A percentile compares a stretch with the other conserved stretches of the same genome.
These are phyloP conservation scores for Lasioglossum albipes DNA, from an alignment of 1,140 invertebrate genomes.

Conservation along the genomic window DNA sequence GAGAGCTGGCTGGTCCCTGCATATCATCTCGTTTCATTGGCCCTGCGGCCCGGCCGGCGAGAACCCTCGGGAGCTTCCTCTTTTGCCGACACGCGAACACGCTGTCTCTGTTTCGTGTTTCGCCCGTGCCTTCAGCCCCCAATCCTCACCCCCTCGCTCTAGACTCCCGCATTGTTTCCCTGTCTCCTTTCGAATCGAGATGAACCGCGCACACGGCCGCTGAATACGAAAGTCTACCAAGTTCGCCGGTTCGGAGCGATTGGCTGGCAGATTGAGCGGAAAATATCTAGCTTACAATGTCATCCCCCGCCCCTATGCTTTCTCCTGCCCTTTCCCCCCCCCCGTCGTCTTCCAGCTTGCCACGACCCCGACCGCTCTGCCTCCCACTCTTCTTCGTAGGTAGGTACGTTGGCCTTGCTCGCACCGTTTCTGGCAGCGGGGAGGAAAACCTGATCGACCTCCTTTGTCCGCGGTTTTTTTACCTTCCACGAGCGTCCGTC, in stretches of 20 bases:
- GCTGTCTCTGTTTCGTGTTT: neutral
- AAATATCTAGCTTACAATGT: constrained; percentile 66
- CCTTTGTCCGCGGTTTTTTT: constrained; percentile 59
- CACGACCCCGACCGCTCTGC: neutral
- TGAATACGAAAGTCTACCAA: constrained; percentile 58
- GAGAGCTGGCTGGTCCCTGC: neutral
- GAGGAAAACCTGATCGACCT: constrained; percentile 53
- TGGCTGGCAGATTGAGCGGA: constrained; percentile 63
- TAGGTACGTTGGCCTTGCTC: neutral
- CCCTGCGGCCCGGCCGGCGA: neutral
- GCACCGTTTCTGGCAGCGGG: neutral
- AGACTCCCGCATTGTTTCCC: constrained; percentile 1
- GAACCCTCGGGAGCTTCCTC: neutral
- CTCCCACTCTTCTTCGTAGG: too few relatives aligned
- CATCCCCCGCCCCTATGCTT: constrained; percentile 9
- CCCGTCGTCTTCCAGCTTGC: neutral
- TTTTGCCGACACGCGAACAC: constrained; percentile 3
- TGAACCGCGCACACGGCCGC: neutral
- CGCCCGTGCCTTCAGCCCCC: neutral
- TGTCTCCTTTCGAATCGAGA: neutral
- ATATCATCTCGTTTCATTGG: constrained; percentile 37
- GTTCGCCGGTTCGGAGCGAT: constrained; percentile 55
- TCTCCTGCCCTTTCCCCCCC: too few relatives aligned
- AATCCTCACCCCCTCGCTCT: too few relatives aligned
- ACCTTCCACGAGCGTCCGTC: constrained; percentile 30